Evolutionary conservation across 2,888 invertebrate genomes (phyloP).

Genomic region (Leptogaster cylindrica): DNA sequence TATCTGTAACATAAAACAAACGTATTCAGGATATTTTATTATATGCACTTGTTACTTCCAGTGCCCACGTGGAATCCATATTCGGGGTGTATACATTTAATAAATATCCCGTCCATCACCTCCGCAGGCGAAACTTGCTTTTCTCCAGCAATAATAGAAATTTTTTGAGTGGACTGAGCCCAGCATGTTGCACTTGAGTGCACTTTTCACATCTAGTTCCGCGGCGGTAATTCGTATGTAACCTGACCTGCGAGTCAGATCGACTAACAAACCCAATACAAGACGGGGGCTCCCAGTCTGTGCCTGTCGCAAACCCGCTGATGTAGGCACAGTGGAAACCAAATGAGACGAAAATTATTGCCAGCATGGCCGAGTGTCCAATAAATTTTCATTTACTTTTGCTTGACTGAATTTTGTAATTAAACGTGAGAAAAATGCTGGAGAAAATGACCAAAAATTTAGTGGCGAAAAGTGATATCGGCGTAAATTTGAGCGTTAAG

Average conservation of each 20-base stretch:
- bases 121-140: too few species aligned
- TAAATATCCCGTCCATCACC: too few species aligned
- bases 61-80: too few species aligned
- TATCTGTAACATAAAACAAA: too few species aligned
- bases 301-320: not conserved
- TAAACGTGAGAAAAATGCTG: slow-evolving; percentile 17
- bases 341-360: slow-evolving; percentile 17
- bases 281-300: not conserved
- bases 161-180: slow-evolving; percentile 2
- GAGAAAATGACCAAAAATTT: slow-evolving; percentile 19
- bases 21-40: too few species aligned
- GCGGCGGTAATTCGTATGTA: slow-evolving; percentile 11
- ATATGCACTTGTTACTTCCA: too few species aligned
- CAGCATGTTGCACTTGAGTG: slow-evolving; percentile 3
- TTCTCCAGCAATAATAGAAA: too few species aligned
- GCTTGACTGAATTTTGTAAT: slow-evolving; percentile 11
- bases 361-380: slow-evolving; percentile 21
- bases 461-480: slow-evolving; percentile 11
- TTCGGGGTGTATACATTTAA: too few species aligned
- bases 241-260: slow-evolving; percentile 8
- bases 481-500: slow-evolving; percentile 9
- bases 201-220: slow-evolving; percentile 7
- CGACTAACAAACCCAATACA: not conserved
- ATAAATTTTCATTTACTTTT: slow-evolving; percentile 21
- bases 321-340: slow-evolving; percentile 17